phyloP scores from a whole-genome alignment of 2,888 invertebrate genomes.

The Patella pellucida region DNA sequence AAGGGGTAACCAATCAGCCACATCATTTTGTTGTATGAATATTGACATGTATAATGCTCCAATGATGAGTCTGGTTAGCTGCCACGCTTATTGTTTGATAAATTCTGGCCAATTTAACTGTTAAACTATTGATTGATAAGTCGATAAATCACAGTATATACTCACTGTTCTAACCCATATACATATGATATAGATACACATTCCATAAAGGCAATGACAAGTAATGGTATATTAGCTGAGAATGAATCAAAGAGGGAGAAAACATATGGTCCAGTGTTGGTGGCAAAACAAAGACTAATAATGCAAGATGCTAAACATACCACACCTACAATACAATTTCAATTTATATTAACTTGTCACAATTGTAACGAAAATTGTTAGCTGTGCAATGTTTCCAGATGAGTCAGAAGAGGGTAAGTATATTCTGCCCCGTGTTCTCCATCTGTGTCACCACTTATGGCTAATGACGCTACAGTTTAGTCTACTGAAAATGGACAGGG shows the following conservation, averaged over 20 bases:
- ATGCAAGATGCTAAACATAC: conserved; percentile 51
- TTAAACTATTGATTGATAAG: neutral
- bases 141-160: neutral
- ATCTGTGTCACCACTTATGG: no score
- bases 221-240: conserved; percentile 56
- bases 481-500: no score
- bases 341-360: no score
- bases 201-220: conserved; percentile 55
- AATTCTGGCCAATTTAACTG: neutral
- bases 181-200: conserved; percentile 53
- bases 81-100: neutral
- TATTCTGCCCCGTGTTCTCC: no score
- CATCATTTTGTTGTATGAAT: no score
- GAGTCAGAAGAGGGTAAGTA: no score
- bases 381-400: no score
- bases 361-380: no score
- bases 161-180: conserved; percentile 55
- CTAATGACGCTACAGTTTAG: no score
- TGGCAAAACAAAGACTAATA: conserved; percentile 53
- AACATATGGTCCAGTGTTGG: conserved; percentile 55
- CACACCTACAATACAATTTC: conserved; percentile 42
- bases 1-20: no score
- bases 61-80: neutral
- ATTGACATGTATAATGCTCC: no score
- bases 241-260: conserved; percentile 58